These are phyloP conservation scores for Hoplodrina blanda DNA, from an alignment of 2,888 invertebrate species.

Conservation along the genomic window DNA sequence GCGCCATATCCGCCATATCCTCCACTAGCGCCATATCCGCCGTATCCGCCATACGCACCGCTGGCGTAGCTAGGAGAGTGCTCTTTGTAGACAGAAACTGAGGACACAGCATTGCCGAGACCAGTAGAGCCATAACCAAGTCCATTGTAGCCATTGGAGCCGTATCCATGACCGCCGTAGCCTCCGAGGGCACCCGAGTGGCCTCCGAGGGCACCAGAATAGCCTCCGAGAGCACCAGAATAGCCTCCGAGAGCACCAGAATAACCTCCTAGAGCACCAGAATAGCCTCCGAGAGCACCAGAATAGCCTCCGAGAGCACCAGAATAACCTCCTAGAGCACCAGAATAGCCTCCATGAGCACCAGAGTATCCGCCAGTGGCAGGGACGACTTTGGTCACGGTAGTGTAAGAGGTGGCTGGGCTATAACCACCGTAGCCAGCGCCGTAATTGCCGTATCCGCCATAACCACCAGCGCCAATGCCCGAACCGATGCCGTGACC, in stretches of 20 bases:
- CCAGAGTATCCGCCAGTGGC: constrained; percentile 32
- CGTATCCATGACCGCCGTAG: constrained; percentile 56
- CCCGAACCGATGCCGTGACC: constrained; percentile 54
- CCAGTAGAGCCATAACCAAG: constrained; percentile 48
- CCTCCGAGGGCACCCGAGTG: constrained; percentile 46
- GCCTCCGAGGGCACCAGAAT: constrained; percentile 39
- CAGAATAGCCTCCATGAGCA: constrained; percentile 33
- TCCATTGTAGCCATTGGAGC: constrained; percentile 54
- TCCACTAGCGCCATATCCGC: constrained; percentile 36
- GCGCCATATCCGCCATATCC: constrained; percentile 46
- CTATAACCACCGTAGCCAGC: constrained; percentile 54
- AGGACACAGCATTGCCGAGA: constrained; percentile 66
- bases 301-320: constrained; percentile 30
- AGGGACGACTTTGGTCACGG: constrained; percentile 64
- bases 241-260: constrained; percentile 39
- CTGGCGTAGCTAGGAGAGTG: constrained; percentile 51
- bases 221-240: constrained; percentile 30
- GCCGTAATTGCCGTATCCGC: constrained; percentile 23
- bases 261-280: constrained; percentile 51
- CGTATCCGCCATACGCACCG: constrained; percentile 52
- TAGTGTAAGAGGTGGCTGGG: constrained; percentile 65
- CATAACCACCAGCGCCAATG: constrained; percentile 48
- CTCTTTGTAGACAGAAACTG: constrained; percentile 64
- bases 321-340: constrained; percentile 36
- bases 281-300: constrained; percentile 31